phyloP scores from a whole-genome alignment of 1,140 invertebrate genomes.

The Macrosteles quadrilineatus region DNA sequence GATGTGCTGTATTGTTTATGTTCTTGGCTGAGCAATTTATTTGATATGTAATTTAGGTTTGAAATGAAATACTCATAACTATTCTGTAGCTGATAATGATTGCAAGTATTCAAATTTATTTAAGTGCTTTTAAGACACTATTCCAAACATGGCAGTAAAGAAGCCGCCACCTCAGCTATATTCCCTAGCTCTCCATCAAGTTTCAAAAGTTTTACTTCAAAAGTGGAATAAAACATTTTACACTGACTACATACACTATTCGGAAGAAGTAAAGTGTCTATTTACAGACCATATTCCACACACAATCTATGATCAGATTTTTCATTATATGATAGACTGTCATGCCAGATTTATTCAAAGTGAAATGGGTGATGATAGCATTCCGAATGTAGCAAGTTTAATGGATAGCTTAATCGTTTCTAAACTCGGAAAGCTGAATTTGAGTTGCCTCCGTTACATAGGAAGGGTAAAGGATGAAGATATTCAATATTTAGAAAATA shows the following conservation, averaged over 20 bases:
- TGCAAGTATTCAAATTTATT: no score
- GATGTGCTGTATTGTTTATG: no score
- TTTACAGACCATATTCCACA: neutral
- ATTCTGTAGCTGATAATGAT: no score
- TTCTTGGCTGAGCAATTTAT: no score
- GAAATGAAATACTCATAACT: no score
- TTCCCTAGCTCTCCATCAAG: neutral
- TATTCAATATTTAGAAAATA: constrained; percentile 6
- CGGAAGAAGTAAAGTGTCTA: neutral
- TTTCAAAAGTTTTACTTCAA: neutral
- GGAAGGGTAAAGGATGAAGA: constrained; percentile 15
- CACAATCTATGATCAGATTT: constrained; percentile 7
- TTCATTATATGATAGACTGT: neutral
- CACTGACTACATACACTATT: neutral
- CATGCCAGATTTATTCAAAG: neutral
- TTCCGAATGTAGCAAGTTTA: neutral
- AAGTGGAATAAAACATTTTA: neutral
- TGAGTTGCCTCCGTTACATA: constrained; percentile 10
- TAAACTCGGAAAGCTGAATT: constrained; percentile 1
- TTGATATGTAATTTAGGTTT: no score
- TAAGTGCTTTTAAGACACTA: no score
- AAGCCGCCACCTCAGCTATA: neutral
- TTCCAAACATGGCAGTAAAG: neutral
- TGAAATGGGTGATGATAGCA: neutral
- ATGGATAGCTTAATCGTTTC: constrained; percentile 7